Conservation (phyloP, 2,113 vertebrate species). For the Sorex araneus region DNA sequence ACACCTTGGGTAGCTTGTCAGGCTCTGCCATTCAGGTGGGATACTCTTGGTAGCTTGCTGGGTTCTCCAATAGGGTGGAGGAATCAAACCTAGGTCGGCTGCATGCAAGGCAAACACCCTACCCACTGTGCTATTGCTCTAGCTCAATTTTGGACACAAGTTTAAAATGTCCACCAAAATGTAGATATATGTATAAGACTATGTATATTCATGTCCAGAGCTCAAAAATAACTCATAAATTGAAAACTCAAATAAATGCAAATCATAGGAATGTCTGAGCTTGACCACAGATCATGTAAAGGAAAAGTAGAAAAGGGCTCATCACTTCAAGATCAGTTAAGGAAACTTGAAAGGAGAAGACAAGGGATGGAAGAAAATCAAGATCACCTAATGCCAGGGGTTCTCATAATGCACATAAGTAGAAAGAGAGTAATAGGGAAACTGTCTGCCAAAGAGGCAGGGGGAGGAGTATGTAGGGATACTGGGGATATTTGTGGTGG, state of each 20-base stretch:
- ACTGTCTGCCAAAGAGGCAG: too few relatives aligned
- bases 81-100: too few relatives aligned
- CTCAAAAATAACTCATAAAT: conserved; percentile 34
- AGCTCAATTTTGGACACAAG: conserved; percentile 26
- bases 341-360: background rate
- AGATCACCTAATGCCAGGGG: background rate
- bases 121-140: too few relatives aligned
- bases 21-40: too few relatives aligned
- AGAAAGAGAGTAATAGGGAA: too few relatives aligned
- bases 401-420: too few relatives aligned
- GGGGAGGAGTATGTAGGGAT: too few relatives aligned
- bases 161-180: background rate
- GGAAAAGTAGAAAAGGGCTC: background rate
- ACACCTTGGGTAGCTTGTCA: too few relatives aligned
- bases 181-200: background rate
- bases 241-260: background rate
- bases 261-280: background rate
- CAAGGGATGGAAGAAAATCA: background rate
- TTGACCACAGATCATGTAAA: background rate
- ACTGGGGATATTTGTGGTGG: too few relatives aligned
- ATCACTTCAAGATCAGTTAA: background rate
- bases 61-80: too few relatives aligned
- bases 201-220: background rate
- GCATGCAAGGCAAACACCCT: too few relatives aligned
- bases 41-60: too few relatives aligned